Percentiles rank a stretch among this genome's conserved stretches.
phyloP scores from a whole-genome alignment of 2,797 vertebrate genomes.

The Neosalanx taihuensis region DNA sequence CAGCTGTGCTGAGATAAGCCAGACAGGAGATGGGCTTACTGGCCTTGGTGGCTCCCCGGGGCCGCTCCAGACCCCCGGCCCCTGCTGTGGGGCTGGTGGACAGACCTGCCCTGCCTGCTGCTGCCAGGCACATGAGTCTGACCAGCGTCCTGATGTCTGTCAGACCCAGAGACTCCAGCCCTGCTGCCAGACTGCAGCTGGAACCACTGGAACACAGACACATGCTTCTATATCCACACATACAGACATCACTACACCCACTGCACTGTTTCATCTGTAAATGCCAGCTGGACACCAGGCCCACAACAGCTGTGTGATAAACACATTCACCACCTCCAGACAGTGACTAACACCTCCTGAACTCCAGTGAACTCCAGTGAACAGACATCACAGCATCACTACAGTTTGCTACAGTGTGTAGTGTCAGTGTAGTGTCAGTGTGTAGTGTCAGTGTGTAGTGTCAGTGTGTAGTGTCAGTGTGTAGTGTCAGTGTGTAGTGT shows the following conservation, averaged over 20 bases:
- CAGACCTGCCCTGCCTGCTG: slow-evolving; percentile 91
- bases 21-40: slow-evolving; percentile 96
- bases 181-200: slow-evolving; percentile 94
- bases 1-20: slow-evolving; percentile 95
- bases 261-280: too few species aligned
- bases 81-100: slow-evolving; percentile 78
- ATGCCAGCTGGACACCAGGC: too few species aligned
- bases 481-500: too few species aligned
- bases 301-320: too few species aligned
- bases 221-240: not conserved
- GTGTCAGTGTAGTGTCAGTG: too few species aligned
- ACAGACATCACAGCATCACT: too few species aligned
- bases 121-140: slow-evolving; percentile 94
- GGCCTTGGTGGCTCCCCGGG: slow-evolving; percentile 83
- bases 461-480: too few species aligned
- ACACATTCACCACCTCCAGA: not conserved
- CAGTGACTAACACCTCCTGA: not conserved
- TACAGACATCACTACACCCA: not conserved
- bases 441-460: too few species aligned
- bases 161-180: slow-evolving; percentile 91
- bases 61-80: slow-evolving; percentile 74
- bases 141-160: slow-evolving; percentile 97
- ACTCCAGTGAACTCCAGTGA: too few species aligned
- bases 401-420: not conserved
- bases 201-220: slow-evolving; percentile 70